phyloP scores from a whole-genome alignment of 2,888 invertebrate species.

The Mimachlamys varia region DNA sequence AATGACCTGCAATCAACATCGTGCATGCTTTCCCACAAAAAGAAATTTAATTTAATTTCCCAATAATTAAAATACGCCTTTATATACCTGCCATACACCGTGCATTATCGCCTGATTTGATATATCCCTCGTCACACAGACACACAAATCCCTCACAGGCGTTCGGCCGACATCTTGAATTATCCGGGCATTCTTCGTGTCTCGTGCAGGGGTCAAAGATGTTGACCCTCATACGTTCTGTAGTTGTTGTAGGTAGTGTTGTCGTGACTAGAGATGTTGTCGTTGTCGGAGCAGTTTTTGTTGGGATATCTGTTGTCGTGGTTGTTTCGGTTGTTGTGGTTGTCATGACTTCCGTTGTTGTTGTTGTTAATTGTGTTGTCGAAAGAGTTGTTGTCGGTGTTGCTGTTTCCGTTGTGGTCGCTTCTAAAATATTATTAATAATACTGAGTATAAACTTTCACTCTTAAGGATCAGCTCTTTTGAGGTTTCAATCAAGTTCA shows the following conservation, averaged over 20 bases:
- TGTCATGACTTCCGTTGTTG: neutral
- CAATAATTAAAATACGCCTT: no score
- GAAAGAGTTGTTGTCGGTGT: neutral
- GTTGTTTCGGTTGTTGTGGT: neutral
- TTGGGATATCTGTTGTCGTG: neutral
- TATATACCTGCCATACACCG: conserved; percentile 59
- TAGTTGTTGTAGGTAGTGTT: neutral
- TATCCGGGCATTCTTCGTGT: conserved; percentile 57
- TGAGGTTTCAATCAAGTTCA: no score
- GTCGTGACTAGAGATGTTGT: neutral
- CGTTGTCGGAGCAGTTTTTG: neutral
- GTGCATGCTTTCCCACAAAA: no score
- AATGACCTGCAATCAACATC: no score
- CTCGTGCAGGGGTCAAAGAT: conserved; percentile 56
- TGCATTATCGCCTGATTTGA: conserved; percentile 55
- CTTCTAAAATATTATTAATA: neutral
- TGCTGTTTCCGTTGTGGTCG: neutral
- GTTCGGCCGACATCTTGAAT: conserved; percentile 59
- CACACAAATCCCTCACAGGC: conserved; percentile 64
- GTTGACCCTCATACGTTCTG: conserved; percentile 31
- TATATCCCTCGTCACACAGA: conserved; percentile 59
- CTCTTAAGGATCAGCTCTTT: no score
- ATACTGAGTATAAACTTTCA: neutral
- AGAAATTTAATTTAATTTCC: no score
- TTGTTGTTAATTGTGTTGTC: neutral